Evolutionary conservation across 2,113 vertebrate genomes (phyloP).

Genomic region (Bubo blakistoni): DNA sequence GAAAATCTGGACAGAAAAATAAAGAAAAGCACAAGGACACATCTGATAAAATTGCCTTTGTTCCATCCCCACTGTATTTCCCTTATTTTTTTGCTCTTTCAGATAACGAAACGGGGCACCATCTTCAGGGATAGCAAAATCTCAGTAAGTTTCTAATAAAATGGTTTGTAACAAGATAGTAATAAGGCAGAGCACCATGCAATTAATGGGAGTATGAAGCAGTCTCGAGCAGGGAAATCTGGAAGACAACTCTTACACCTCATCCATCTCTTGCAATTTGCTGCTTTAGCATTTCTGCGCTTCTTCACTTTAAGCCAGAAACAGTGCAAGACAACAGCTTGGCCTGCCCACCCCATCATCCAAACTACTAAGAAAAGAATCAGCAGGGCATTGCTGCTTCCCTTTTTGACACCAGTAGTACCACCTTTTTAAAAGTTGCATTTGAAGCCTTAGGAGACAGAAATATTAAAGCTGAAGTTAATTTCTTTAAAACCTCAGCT

Average conservation of each 20-base stretch:
- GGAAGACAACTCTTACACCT: neutral
- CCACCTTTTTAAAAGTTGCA: neutral
- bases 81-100: conserved; percentile 79
- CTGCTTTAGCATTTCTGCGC: neutral
- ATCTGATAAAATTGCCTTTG: neutral
- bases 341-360: neutral
- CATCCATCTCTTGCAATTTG: neutral
- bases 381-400: neutral
- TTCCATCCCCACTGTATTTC: neutral
- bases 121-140: conserved; percentile 77
- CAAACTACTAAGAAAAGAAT: neutral
- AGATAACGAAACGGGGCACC: conserved; percentile 72
- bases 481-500: neutral
- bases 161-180: neutral
- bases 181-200: neutral
- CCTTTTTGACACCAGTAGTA: neutral
- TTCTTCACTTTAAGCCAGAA: neutral
- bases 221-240: neutral
- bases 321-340: neutral
- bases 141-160: conserved; percentile 63
- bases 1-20: neutral
- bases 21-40: neutral
- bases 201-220: neutral
- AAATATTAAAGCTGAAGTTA: neutral
- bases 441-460: neutral